Evolutionary conservation across 2,888 invertebrate genomes (phyloP), one percentile per base, ranked within the genome.

Genomic region (Eilema depressum): DNA sequence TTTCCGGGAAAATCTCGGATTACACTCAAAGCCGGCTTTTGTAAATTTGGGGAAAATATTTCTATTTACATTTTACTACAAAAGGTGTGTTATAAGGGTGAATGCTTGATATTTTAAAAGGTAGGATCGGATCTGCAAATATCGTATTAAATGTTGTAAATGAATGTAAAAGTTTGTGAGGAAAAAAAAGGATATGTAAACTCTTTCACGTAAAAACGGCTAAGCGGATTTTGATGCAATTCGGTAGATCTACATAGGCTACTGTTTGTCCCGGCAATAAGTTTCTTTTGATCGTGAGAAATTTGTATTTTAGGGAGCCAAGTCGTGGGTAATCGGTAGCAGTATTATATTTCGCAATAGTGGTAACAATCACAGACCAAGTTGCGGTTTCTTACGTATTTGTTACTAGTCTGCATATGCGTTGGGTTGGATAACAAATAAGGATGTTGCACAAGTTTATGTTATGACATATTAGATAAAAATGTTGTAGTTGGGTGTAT

Each of bases 311-410:
- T 7, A 20, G 47, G 47, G 17, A 20, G 17, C 7, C 7, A 53
- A 53, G n/a, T 2, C 10, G 10, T n/a, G 53, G n/a, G 17, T 2
- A 47, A 47, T n/a, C n/a, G n/a, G 1, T n/a, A 20, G 17, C 10
- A 53, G 8, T 47, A 20, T 20, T 37, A 10, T 53, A 60, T 75
- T 78, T 67, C 63, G 67, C 47, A 79, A 71, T 69, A 70, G 65
- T 66, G 60, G 75, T 71, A 71, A 71, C 63, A 77, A 74, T 63
- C 66, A 57, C 60, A 69, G 65, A 72, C 64, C 59, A 68, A 61
- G 30, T 71, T 78, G 79, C 63, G 79, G 78, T 81, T 69, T 60
- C 69, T 74, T 73, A 68, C 75, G 71, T 76, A 23, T 79, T 67
- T 59, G 63, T 73, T 77, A 71, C 71, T 47, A 14, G 8, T 10